phyloP scores from a whole-genome alignment of 2,888 invertebrate genomes.

The Hypomecis punctinalis region DNA sequence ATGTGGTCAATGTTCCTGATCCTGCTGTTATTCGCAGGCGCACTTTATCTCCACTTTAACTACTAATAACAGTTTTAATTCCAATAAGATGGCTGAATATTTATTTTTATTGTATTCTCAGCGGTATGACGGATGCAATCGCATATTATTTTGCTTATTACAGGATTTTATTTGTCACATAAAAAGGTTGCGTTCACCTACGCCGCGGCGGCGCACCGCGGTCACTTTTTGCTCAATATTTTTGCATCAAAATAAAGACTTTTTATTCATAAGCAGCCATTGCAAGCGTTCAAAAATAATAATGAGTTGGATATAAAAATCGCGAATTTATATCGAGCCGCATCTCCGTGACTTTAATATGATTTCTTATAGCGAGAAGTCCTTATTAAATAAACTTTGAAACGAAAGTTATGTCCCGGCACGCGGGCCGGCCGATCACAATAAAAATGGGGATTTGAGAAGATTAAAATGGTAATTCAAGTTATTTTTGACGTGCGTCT shows the following conservation, averaged over 20 bases:
- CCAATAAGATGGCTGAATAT: constrained; percentile 41
- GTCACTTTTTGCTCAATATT: constrained; percentile 73
- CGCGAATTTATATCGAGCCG: constrained; percentile 75
- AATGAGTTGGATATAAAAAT: constrained; percentile 81
- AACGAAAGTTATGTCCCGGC: constrained; percentile 77
- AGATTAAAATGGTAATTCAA: constrained; percentile 84
- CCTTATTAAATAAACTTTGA: constrained; percentile 82
- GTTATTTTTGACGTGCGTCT: constrained; percentile 80
- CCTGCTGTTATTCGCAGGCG: constrained; percentile 52
- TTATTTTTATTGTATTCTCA: constrained; percentile 50
- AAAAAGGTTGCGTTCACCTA: constrained; percentile 48
- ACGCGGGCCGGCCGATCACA: constrained; percentile 66
- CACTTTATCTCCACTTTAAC: constrained; percentile 42
- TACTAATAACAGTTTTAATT: constrained; percentile 37
- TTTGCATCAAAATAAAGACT: constrained; percentile 79
- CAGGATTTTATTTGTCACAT: constrained; percentile 51
- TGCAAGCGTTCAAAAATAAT: constrained; percentile 76
- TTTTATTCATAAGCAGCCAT: constrained; percentile 79
- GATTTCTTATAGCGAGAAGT: constrained; percentile 77
- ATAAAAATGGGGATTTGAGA: constrained; percentile 84
- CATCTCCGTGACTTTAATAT: constrained; percentile 65
- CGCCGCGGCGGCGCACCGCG: constrained; percentile 48
- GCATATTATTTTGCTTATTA: constrained; percentile 54
- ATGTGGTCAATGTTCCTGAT: constrained; percentile 53
- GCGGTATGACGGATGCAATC: constrained; percentile 43